These are phyloP conservation scores for Clarias batrachus DNA, from an alignment of 2,113 vertebrate genomes.

Conservation along the genomic window DNA sequence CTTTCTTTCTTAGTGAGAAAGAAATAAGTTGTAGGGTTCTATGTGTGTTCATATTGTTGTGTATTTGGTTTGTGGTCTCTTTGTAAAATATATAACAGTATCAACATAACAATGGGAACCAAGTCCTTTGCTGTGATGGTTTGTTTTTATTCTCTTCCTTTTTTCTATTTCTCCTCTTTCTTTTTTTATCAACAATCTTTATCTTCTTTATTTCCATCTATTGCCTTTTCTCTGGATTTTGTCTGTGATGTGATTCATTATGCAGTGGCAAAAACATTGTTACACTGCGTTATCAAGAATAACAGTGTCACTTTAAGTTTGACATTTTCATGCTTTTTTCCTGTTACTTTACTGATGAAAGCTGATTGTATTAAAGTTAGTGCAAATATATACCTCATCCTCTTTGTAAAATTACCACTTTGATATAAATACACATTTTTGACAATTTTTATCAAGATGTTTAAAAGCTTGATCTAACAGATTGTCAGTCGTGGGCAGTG, in stretches of 20 bases:
- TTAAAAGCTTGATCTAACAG: neutral
- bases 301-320: conserved; percentile 65
- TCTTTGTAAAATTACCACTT: conserved; percentile 18
- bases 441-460: neutral
- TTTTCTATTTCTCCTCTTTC: neutral
- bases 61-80: neutral
- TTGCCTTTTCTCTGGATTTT: conserved; percentile 59
- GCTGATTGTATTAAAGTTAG: conserved; percentile 22
- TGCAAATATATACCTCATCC: neutral
- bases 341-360: conserved; percentile 59
- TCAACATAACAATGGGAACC: neutral
- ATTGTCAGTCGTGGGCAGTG: conserved; percentile 1
- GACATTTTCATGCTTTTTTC: conserved; percentile 38
- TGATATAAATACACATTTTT: neutral
- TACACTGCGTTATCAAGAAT: conserved; percentile 62
- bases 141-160: neutral
- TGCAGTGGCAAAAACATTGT: conserved; percentile 67
- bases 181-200: neutral
- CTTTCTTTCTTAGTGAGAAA: conserved; percentile 5
- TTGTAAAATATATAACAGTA: neutral
- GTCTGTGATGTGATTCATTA: conserved; percentile 69
- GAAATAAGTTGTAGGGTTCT: neutral
- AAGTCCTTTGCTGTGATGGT: neutral
- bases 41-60: neutral
- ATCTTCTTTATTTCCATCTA: conserved; percentile 14